These are phyloP conservation scores for Nannoperca obscura DNA, from an alignment of 2,797 vertebrate genomes.

Conservation along the genomic window DNA sequence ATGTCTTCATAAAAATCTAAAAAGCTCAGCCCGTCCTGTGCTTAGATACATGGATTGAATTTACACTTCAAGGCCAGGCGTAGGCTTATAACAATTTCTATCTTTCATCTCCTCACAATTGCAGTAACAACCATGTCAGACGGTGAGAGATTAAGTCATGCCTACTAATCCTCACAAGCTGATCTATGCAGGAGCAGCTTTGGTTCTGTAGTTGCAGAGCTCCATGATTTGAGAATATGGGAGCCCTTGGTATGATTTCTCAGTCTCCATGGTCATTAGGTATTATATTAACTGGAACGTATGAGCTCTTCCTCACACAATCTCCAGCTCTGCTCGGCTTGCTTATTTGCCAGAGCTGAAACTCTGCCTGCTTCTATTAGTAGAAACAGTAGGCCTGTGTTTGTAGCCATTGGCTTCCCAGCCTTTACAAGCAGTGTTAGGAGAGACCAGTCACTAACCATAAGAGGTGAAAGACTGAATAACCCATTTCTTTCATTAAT, in stretches of 20 bases:
- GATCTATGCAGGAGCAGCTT: conserved; percentile 76
- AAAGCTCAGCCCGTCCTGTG: background rate
- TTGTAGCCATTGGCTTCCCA: conserved; percentile 55
- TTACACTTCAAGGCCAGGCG: conserved; percentile 31
- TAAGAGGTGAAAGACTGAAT: conserved; percentile 49
- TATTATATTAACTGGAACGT: conserved; percentile 70
- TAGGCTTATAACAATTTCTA: conserved; percentile 45
- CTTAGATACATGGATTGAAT: background rate
- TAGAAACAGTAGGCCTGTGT: conserved; percentile 73
- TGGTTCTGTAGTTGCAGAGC: conserved; percentile 54
- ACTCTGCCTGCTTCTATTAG: conserved; percentile 76
- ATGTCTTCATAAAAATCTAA: conserved; percentile 6
- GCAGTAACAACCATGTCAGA: conserved; percentile 71
- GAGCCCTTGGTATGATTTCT: conserved; percentile 55
- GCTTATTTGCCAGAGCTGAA: conserved; percentile 68
- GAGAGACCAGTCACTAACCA: conserved; percentile 43
- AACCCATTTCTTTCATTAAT: conserved; percentile 28
- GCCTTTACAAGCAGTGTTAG: conserved; percentile 40
- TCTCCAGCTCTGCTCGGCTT: conserved; percentile 58
- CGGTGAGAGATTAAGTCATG: conserved; percentile 82
- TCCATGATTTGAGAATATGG: conserved; percentile 60
- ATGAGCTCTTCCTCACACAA: conserved; percentile 63
- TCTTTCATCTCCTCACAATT: conserved; percentile 68
- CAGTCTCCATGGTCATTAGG: conserved; percentile 56
- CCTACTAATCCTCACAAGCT: conserved; percentile 82